Evolutionary conservation across 2,113 vertebrate species (phyloP).

Genomic region (Gymnogyps californianus): DNA sequence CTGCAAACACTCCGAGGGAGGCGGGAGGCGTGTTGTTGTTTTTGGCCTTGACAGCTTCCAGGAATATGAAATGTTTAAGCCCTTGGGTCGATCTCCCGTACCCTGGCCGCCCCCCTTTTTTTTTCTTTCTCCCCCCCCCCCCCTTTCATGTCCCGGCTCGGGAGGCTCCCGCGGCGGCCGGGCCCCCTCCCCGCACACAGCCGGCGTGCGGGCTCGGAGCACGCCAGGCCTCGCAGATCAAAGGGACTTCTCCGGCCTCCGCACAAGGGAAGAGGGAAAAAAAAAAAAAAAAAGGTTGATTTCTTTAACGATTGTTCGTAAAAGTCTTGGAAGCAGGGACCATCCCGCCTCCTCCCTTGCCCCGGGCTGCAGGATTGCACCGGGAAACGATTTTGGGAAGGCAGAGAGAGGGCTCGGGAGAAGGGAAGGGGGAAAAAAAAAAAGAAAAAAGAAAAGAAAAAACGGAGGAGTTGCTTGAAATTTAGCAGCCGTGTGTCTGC

Average conservation of each 20-base stretch:
- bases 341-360: background rate
- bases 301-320: slow-evolving; percentile 28
- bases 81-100: background rate
- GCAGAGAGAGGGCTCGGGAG: background rate
- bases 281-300: background rate
- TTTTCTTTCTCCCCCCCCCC: background rate
- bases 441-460: accelerated
- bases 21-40: slow-evolving; percentile 29
- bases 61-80: slow-evolving; percentile 45
- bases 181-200: background rate
- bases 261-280: background rate
- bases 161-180: background rate
- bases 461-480: background rate
- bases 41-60: slow-evolving; percentile 58
- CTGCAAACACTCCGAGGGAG: slow-evolving; percentile 23
- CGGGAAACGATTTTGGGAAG: background rate
- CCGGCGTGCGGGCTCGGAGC: background rate
- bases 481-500: background rate
- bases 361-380: background rate
- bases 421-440: background rate
- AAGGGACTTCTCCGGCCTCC: background rate
- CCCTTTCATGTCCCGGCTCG: background rate
- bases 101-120: background rate
- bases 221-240: slow-evolving; percentile 54
- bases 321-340: slow-evolving; percentile 26